Evolutionary conservation across 1,140 invertebrate genomes (phyloP).

Genomic region (Apocrypta bakeri): DNA sequence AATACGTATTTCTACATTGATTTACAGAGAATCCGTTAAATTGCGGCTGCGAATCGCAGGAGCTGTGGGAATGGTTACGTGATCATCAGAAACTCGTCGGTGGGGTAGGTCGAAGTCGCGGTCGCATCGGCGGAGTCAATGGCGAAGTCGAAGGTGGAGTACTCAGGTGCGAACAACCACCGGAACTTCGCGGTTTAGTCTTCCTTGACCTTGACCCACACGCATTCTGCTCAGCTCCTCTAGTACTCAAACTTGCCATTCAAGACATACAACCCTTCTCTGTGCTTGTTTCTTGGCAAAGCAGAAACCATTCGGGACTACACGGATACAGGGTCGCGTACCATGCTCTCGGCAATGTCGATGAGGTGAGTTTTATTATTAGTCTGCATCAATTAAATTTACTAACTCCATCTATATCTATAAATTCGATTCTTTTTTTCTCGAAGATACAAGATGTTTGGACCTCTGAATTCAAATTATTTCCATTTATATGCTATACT

Average conservation of each 20-base stretch:
- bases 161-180: constrained; percentile 85
- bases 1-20: constrained; percentile 39
- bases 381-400: neutral
- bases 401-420: neutral
- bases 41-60: constrained; percentile 88
- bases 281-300: constrained; percentile 92
- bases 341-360: constrained; percentile 81
- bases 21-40: constrained; percentile 87
- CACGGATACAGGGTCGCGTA: constrained; percentile 91
- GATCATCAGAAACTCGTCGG: constrained; percentile 86
- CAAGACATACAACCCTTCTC: constrained; percentile 92
- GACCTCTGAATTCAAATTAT: no score
- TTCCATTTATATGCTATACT: no score
- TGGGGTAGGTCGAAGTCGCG: constrained; percentile 66
- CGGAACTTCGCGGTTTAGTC: constrained; percentile 83
- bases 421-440: neutral
- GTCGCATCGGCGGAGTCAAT: constrained; percentile 67
- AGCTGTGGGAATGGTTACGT: constrained; percentile 90
- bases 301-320: constrained; percentile 89
- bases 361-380: constrained; percentile 75
- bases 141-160: constrained; percentile 70
- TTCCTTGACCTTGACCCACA: constrained; percentile 86
- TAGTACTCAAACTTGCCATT: constrained; percentile 88
- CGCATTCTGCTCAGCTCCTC: constrained; percentile 87
- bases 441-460: neutral